Evolutionary conservation across 2,113 vertebrate species (phyloP), one percentile per base, ranked within the genome.

Genomic region (Elgaria multicarinata): DNA sequence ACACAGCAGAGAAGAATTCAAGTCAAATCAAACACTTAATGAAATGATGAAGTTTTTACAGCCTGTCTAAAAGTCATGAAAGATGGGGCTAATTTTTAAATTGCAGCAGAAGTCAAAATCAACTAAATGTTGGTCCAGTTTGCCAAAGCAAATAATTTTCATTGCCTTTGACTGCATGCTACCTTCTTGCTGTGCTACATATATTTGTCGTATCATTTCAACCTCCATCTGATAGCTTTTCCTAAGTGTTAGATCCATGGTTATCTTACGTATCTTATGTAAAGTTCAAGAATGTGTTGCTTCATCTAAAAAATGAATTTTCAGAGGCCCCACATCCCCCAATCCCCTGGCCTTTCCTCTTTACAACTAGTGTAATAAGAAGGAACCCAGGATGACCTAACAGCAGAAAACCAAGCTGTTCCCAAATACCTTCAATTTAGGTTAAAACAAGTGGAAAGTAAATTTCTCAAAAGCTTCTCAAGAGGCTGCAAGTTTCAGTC

Each of bases 391-490:
- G 72, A 44, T 64, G 36, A 62, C 16, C 55, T 64, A 66, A n/a
- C 20, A 28, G 74, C 75, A 87, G 58, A 78, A 87, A 87, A 42
- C 62, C 62, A 79, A 86, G 46, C 58, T 67, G 58, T 55, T 67
- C 55, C 86, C 42, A 66, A 87, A 78, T 67, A 50, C 31, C 42
- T 50, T 8, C 8, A 67, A 62, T 79, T 77, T 87, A 36, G 85
- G 31, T 87, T 67, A 87, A 67, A 87, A 87, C 31, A 79, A 87
- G 86, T 79, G 86, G 86, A 87, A 87, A n/a, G 86, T 53, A 87
- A 87, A 87, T 78, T 42, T 50, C 86, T 87, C 44, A 53, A 79
- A 83, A 78, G 66, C 62, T 42, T 79, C 75, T 79, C 26, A 78
- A 87, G 86, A 79, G 75, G 58, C 86, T 67, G 58, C 75, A 67